Evolutionary conservation across 2,113 vertebrate genomes (phyloP).

Genomic region (Bufo gargarizans): DNA sequence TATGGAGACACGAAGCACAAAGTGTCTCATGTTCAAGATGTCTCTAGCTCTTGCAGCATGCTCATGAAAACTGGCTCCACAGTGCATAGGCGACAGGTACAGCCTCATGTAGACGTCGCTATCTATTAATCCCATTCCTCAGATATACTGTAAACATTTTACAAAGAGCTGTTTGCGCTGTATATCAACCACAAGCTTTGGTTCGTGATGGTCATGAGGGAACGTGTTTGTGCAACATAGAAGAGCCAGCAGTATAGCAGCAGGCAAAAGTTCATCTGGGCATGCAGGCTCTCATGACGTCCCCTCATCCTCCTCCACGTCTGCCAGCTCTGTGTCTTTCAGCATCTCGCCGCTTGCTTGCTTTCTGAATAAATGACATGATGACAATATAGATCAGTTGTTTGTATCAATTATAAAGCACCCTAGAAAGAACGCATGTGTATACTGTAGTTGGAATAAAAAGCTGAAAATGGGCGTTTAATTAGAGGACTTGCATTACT

Average conservation of each 20-base stretch:
- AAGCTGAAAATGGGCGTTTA: no score
- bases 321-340: slow-evolving; percentile 71
- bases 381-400: not conserved
- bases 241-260: slow-evolving; percentile 58
- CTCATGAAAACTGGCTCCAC: not conserved
- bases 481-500: no score
- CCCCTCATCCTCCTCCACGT: slow-evolving; percentile 73
- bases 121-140: not conserved
- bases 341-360: slow-evolving; percentile 71
- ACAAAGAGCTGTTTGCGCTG: slow-evolving; percentile 8
- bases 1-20: not conserved
- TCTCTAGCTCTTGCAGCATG: not conserved
- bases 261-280: slow-evolving; percentile 46
- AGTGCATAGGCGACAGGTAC: not conserved
- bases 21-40: not conserved
- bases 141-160: slow-evolving; percentile 47
- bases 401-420: not conserved
- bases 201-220: slow-evolving; percentile 60
- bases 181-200: slow-evolving; percentile 34
- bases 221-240: slow-evolving; percentile 64
- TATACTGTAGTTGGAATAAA: no score
- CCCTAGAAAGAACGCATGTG: no score
- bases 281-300: slow-evolving; percentile 71
- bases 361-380: slow-evolving; percentile 64
- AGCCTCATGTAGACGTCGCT: not conserved